phyloP scores from a whole-genome alignment of 1,140 invertebrate species.

The Drosophila ohnishii region DNA sequence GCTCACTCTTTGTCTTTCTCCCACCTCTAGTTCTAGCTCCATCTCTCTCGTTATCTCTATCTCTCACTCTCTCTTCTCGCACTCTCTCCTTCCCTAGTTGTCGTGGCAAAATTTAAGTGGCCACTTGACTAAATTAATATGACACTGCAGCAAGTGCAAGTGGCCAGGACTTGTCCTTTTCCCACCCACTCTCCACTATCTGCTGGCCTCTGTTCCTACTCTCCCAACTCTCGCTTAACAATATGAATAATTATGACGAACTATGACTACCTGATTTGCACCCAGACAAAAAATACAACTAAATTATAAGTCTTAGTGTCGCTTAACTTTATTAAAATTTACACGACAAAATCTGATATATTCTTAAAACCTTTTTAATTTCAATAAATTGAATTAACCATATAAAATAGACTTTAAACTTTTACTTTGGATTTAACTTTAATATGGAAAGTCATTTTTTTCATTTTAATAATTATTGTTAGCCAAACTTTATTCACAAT shows the following conservation, averaged over 20 bases:
- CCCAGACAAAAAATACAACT: background rate
- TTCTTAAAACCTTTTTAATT: background rate
- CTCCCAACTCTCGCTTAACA: constrained; percentile 48
- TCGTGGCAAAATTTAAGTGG: constrained; percentile 76
- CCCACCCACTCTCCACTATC: constrained; percentile 8
- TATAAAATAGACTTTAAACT: too few relatives aligned
- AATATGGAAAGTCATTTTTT: too few relatives aligned
- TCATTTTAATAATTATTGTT: too few relatives aligned
- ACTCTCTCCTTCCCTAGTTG: constrained; percentile 35
- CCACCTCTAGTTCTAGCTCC: background rate
- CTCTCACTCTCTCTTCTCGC: background rate
- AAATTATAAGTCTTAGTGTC: background rate
- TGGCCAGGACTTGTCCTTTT: constrained; percentile 58
- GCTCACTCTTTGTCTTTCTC: background rate
- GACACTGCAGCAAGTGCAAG: constrained; percentile 68
- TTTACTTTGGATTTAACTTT: too few relatives aligned
- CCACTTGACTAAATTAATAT: constrained; percentile 81
- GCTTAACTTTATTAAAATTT: background rate
- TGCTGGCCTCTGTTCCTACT: background rate
- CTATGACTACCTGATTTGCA: constrained; percentile 63
- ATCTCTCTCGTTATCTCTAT: background rate
- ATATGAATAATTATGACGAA: constrained; percentile 76
- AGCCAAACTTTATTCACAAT: too few relatives aligned
- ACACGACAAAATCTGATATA: too few relatives aligned
- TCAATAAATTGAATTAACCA: too few relatives aligned